phyloP scores from a whole-genome alignment of 2,797 vertebrate genomes.

The Danio tinwini region DNA sequence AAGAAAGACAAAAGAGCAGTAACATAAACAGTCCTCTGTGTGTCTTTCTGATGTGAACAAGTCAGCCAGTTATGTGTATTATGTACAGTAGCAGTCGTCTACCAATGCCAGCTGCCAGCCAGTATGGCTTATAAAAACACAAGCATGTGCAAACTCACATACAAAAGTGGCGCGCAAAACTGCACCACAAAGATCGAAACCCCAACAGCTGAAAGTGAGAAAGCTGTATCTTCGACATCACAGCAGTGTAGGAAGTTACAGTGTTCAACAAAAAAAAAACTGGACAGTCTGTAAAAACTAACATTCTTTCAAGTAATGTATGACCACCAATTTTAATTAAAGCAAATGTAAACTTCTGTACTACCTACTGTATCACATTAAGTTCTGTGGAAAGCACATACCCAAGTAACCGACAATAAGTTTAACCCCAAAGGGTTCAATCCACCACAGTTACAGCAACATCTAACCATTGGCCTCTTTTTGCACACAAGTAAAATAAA shows the following conservation, averaged over 20 bases:
- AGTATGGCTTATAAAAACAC: neutral
- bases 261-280: neutral
- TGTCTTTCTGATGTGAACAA: neutral
- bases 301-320: neutral
- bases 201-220: constrained; percentile 36
- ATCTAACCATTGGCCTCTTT: constrained; percentile 6
- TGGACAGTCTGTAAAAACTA: neutral
- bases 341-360: constrained; percentile 14
- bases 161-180: constrained; percentile 43
- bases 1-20: neutral
- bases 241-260: constrained; percentile 20
- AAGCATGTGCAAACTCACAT: neutral
- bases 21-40: constrained; percentile 4
- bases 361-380: neutral
- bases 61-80: constrained; percentile 12
- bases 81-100: neutral
- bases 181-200: constrained; percentile 48
- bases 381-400: constrained; percentile 4
- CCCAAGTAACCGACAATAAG: neutral
- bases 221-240: constrained; percentile 56
- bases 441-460: constrained; percentile 17
- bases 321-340: neutral
- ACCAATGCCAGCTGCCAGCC: neutral
- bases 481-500: neutral
- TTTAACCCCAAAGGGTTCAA: neutral